Conservation (phyloP, 2,797 vertebrate species). For the Chiroxiphia lanceolata region DNA sequence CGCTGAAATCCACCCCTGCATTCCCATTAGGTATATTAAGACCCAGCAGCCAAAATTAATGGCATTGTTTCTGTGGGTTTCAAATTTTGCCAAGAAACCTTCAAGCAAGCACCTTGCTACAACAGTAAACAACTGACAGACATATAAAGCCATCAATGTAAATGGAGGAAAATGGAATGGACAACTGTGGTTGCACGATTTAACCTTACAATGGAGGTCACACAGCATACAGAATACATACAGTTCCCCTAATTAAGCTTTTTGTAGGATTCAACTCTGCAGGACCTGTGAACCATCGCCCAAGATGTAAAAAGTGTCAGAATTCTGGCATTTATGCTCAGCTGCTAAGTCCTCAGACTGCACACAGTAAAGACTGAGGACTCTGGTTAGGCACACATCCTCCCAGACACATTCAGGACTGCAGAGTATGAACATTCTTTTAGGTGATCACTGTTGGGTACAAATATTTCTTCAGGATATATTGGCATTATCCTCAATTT, state of each 20-base stretch:
- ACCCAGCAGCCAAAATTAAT: neutral
- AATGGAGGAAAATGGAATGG: neutral
- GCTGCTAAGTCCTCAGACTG: neutral
- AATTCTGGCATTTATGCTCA: neutral
- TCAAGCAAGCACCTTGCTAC: neutral
- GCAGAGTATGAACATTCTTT: neutral
- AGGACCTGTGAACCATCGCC: neutral
- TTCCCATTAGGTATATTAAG: neutral
- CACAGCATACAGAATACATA: neutral
- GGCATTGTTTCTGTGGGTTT: neutral
- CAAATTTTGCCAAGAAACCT: neutral
- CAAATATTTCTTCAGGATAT: neutral
- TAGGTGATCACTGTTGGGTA: neutral
- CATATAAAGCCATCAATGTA: neutral
- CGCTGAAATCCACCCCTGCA: neutral
- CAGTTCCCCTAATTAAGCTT: neutral
- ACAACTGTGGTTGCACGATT: neutral
- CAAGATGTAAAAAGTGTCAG: neutral
- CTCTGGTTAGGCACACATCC: neutral
- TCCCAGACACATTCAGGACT: neutral
- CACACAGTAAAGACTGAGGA: neutral
- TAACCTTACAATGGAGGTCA: neutral
- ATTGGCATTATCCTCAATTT: neutral
- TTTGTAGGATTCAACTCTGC: neutral
- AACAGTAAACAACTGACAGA: neutral